These are phyloP conservation scores for Epizoanthus fatuus DNA, from an alignment of 92 coral and sea anemone genomes.

Conservation along the genomic window DNA sequence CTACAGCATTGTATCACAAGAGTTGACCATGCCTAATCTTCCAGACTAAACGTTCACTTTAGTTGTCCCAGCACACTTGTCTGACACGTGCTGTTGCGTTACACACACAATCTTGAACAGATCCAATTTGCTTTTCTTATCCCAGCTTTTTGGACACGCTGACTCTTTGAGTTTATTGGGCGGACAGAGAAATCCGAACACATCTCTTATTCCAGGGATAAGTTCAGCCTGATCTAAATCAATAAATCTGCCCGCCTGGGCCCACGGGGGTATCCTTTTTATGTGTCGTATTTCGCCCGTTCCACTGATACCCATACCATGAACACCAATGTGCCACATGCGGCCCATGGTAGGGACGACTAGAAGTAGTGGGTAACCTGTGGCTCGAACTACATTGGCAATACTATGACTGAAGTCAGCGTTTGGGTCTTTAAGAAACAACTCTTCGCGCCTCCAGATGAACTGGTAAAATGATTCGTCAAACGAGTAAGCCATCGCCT, in stretches of 20 bases:
- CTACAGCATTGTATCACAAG: too few species aligned
- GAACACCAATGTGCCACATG: constrained; percentile 50
- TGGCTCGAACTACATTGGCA: constrained; percentile 3
- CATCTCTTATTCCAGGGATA: background rate
- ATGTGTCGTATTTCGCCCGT: background rate
- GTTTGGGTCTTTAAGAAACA: constrained; percentile 24
- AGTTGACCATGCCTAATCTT: background rate
- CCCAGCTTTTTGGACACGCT: too few species aligned
- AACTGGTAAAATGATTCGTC: constrained; percentile 37
- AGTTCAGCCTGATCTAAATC: background rate
- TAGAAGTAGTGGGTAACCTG: background rate
- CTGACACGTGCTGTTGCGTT: too few species aligned
- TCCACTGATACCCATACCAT: too few species aligned
- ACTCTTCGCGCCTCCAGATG: constrained; percentile 40
- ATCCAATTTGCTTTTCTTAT: too few species aligned
- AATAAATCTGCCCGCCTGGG: background rate
- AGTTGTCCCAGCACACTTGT: background rate
- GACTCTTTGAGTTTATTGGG: too few species aligned
- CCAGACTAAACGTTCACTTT: background rate
- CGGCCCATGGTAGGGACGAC: constrained; percentile 52
- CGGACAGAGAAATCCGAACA: background rate
- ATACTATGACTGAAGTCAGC: constrained; percentile 42
- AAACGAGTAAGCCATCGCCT: constrained; percentile 53
- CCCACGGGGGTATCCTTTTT: background rate
- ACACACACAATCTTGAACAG: too few species aligned